Percentiles rank a stretch among this genome's conserved stretches.
Conservation (phyloP, 2,113 vertebrate species). For the Cynocephalus volans region DNA sequence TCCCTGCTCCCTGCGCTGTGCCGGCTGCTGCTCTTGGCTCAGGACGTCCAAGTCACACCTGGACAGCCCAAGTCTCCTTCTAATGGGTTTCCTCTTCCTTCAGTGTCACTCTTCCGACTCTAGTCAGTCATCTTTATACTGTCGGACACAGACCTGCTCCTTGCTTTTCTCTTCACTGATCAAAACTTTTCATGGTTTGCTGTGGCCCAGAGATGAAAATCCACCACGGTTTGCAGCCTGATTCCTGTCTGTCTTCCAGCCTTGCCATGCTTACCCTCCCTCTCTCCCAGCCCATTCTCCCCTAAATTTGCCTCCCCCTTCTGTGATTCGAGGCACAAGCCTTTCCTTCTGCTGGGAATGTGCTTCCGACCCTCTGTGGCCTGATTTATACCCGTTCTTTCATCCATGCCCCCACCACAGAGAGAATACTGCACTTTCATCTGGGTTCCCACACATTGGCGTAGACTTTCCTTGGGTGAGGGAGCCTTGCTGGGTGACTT, state of each 20-base stretch:
- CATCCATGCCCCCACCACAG: too few species aligned
- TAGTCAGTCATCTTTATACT: neutral
- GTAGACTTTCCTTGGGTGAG: neutral
- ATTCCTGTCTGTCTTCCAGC: neutral
- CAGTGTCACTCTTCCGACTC: neutral
- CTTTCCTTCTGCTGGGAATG: neutral
- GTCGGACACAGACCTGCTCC: too few species aligned
- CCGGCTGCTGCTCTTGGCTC: neutral
- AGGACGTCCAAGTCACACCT: neutral
- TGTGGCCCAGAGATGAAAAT: neutral
- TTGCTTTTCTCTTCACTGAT: neutral
- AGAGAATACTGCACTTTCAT: neutral
- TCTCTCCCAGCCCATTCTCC: neutral
- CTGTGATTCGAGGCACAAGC: neutral
- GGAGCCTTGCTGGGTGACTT: neutral
- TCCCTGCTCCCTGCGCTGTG: neutral
- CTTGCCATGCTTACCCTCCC: rapidly evolving
- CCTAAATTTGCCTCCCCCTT: neutral
- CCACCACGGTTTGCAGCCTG: neutral
- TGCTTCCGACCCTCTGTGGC: too few species aligned
- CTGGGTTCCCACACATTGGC: neutral
- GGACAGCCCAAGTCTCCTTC: neutral
- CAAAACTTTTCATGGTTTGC: neutral
- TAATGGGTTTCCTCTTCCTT: neutral
- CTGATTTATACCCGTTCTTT: too few species aligned